phyloP scores from a whole-genome alignment of 2,797 vertebrate genomes.

The Sebastes kiyomatsui region DNA sequence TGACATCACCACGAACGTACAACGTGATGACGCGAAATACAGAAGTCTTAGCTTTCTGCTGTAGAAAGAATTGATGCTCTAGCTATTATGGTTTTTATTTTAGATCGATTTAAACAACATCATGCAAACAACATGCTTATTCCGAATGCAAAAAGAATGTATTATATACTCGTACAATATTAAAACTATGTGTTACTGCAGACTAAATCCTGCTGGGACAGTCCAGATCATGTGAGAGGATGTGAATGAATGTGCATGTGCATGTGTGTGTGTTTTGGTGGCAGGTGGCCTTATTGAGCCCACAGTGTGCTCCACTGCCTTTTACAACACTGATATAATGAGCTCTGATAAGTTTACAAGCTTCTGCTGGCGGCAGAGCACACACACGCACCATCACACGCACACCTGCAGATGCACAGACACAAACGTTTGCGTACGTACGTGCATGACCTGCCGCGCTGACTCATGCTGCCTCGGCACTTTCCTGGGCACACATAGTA shows the following conservation, averaged over 20 bases:
- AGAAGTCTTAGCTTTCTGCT: too few species aligned
- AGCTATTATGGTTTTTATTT: too few species aligned
- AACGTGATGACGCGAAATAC: too few species aligned
- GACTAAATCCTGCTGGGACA: neutral
- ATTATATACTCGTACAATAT: neutral
- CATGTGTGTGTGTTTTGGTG: conserved; percentile 15
- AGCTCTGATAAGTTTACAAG: conserved; percentile 72
- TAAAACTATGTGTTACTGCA: neutral
- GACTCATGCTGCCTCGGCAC: conserved; percentile 46
- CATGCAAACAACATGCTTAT: neutral
- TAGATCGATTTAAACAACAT: too few species aligned
- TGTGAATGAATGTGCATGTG: conserved; percentile 16
- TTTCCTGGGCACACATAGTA: conserved; percentile 65
- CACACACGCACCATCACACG: conserved; percentile 15
- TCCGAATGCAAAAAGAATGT: neutral
- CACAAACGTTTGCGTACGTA: neutral
- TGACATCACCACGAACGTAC: too few species aligned
- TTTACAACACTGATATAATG: conserved; percentile 75
- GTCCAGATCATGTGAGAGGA: neutral
- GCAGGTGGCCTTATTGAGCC: conserved; percentile 60
- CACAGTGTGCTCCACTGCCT: conserved; percentile 54
- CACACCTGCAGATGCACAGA: neutral
- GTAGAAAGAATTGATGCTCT: too few species aligned
- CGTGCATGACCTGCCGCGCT: neutral
- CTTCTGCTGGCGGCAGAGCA: conserved; percentile 39